Evolutionary conservation across 2,888 invertebrate genomes (phyloP).

Genomic region (Boloria selene): DNA sequence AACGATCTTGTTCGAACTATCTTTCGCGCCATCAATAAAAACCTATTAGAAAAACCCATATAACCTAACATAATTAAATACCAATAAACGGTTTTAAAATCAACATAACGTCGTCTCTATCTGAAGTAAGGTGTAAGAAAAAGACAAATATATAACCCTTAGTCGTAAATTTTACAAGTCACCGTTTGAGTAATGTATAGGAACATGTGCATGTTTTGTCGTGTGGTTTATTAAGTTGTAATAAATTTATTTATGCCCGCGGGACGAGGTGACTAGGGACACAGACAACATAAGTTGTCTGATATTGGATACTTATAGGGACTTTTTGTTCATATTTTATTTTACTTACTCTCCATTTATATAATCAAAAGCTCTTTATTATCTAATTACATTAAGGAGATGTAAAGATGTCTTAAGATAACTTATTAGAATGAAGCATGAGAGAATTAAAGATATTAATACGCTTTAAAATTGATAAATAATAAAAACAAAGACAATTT

Average conservation of each 20-base stretch:
- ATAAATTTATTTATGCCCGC: slow-evolving; percentile 68
- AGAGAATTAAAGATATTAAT: too few species aligned
- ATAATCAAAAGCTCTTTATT: too few species aligned
- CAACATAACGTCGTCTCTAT: slow-evolving; percentile 59
- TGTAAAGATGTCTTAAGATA: neutral
- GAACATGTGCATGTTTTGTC: slow-evolving; percentile 71
- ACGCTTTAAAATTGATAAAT: too few species aligned
- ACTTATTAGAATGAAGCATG: neutral
- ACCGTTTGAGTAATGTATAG: slow-evolving; percentile 63
- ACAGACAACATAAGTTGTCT: slow-evolving; percentile 10
- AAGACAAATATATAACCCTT: slow-evolving; percentile 59
- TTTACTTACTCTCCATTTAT: slow-evolving; percentile 5
- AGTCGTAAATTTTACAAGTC: slow-evolving; percentile 71
- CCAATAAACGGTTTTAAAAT: slow-evolving; percentile 72
- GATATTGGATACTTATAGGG: slow-evolving; percentile 30
- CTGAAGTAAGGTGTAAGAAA: slow-evolving; percentile 42
- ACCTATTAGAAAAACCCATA: slow-evolving; percentile 40
- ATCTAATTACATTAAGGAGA: too few species aligned
- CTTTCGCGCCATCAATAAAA: slow-evolving; percentile 37
- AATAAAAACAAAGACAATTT: too few species aligned
- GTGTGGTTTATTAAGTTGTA: slow-evolving; percentile 76
- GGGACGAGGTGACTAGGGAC: slow-evolving; percentile 60
- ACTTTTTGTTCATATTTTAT: slow-evolving; percentile 31
- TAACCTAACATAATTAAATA: slow-evolving; percentile 65
- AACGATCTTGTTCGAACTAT: slow-evolving; percentile 25